Evolutionary conservation across 1,140 invertebrate genomes (phyloP).

Genomic region (Drosophila neocordata): DNA sequence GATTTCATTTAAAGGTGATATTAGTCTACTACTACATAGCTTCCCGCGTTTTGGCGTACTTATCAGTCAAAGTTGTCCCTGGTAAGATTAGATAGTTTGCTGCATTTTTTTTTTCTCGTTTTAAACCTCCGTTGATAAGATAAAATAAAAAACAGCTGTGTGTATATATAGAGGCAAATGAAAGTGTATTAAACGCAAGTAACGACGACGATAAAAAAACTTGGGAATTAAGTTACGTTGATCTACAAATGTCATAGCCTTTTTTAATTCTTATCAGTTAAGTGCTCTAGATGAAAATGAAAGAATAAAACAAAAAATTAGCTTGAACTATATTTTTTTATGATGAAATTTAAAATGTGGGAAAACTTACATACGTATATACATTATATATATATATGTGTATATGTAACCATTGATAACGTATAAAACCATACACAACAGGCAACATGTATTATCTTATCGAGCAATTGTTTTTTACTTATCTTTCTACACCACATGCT

Average conservation of each 20-base stretch:
- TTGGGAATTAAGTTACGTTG: slow-evolving; percentile 15
- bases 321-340: slow-evolving; percentile 1
- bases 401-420: neutral
- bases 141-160: slow-evolving; percentile 60
- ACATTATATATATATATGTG: neutral
- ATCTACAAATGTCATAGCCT: neutral
- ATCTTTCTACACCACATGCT: slow-evolving; percentile 43
- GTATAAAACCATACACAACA: neutral
- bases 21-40: neutral
- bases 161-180: slow-evolving; percentile 48
- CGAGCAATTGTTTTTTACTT: slow-evolving; percentile 48
- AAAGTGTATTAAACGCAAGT: slow-evolving; percentile 24
- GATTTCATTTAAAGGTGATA: slow-evolving; percentile 7
- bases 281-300: neutral
- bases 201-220: slow-evolving; percentile 18
- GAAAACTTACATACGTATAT: slow-evolving; percentile 1
- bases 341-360: slow-evolving; percentile 8
- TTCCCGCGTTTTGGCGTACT: slow-evolving; percentile 1
- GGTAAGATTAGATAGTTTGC: slow-evolving; percentile 45
- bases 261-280: neutral
- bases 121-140: slow-evolving; percentile 41
- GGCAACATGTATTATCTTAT: slow-evolving; percentile 31
- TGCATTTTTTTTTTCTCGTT: slow-evolving; percentile 6
- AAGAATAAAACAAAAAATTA: slow-evolving; percentile 3
- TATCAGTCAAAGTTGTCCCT: slow-evolving; percentile 58